Percentiles rank a stretch among this genome's conserved stretches.
These are phyloP conservation scores for Drosophila ogumai DNA, from an alignment of 1,140 invertebrate genomes.

Conservation along the genomic window DNA sequence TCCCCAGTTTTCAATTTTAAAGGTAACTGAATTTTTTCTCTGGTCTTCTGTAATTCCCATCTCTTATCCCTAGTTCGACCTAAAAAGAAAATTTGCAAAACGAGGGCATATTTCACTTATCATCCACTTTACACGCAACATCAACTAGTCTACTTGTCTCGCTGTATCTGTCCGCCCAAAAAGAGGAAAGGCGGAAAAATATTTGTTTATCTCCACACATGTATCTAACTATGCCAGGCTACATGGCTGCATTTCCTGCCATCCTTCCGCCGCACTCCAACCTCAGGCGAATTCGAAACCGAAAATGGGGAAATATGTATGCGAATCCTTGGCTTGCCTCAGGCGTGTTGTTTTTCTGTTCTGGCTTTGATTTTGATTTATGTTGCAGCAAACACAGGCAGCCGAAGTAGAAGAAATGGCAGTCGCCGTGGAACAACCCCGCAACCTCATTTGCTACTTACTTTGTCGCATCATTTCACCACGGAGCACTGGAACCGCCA, in stretches of 20 bases:
- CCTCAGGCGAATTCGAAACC: conserved; percentile 30
- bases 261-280: not conserved
- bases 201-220: conserved; percentile 73
- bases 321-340: conserved; percentile 40
- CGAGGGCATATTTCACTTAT: conserved; percentile 31
- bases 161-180: conserved; percentile 21
- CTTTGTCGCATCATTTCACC: conserved; percentile 81
- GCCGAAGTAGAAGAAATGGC: conserved; percentile 45
- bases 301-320: conserved; percentile 49
- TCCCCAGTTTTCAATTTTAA: not conserved
- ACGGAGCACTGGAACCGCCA: conserved; percentile 27
- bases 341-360: conserved; percentile 60
- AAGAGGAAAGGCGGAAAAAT: conserved; percentile 37
- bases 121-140: conserved; percentile 45
- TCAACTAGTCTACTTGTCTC: conserved; percentile 38
- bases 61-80: not conserved
- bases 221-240: conserved; percentile 67
- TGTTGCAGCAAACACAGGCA: conserved; percentile 75
- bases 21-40: not conserved
- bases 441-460: conserved; percentile 80
- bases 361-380: conserved; percentile 81
- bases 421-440: conserved; percentile 24
- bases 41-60: not conserved
- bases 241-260: conserved; percentile 65
- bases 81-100: not conserved